Conservation (phyloP, 2,888 invertebrate genomes). For the Macrosiphum euphorbiae region DNA sequence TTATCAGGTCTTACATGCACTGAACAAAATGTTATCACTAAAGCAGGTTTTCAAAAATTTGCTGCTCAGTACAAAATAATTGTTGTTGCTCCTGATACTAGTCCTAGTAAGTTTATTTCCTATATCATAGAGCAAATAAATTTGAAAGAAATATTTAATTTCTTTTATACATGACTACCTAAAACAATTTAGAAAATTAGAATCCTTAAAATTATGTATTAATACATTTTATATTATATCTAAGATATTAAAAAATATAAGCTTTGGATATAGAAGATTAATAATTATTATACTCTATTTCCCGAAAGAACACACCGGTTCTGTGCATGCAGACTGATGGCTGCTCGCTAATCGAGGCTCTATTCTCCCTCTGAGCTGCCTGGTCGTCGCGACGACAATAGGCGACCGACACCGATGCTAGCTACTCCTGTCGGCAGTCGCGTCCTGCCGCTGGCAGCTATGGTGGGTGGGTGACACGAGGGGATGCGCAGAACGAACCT, state of each 20-base stretch:
- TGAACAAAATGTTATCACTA: conserved; percentile 95
- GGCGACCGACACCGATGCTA: too few relatives aligned
- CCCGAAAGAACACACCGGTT: too few relatives aligned
- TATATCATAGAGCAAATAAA: not conserved
- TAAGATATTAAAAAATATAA: not conserved
- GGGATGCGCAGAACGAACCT: too few relatives aligned
- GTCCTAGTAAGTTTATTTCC: conserved; percentile 76
- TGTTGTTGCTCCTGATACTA: conserved; percentile 95
- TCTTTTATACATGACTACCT: not conserved
- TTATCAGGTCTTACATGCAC: conserved; percentile 93
- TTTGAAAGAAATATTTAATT: not conserved
- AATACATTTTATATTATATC: not conserved
- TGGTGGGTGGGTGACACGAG: too few relatives aligned
- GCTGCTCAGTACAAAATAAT: conserved; percentile 89
- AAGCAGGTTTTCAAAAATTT: conserved; percentile 93
- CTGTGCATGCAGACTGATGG: too few relatives aligned
- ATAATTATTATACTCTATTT: too few relatives aligned
- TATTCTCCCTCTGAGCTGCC: too few relatives aligned
- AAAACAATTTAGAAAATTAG: not conserved
- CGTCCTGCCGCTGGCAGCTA: too few relatives aligned
- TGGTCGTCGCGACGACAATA: too few relatives aligned
- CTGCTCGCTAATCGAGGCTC: too few relatives aligned
- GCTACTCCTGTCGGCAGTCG: too few relatives aligned
- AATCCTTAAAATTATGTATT: not conserved
- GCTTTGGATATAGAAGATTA: not conserved